A percentile compares a stretch with the other conserved stretches of the same genome.
phyloP scores from a whole-genome alignment of 2,888 invertebrate species.

The Cerastis rubricosa region DNA sequence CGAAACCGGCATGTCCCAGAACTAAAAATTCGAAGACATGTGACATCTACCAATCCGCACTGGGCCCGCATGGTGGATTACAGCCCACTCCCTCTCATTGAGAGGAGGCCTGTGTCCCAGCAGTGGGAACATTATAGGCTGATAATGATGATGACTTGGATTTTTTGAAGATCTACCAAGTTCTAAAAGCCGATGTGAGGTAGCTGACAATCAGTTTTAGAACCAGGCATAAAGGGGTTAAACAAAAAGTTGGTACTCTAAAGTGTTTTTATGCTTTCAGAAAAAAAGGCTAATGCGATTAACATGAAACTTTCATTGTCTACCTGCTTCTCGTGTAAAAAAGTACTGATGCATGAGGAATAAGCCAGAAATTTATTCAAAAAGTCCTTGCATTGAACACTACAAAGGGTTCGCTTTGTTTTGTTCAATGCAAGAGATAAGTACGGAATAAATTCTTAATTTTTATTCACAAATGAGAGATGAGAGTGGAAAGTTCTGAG shows the following conservation, averaged over 20 bases:
- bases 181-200: conserved; percentile 15
- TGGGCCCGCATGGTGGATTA: no score
- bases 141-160: no score
- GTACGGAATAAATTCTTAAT: not conserved
- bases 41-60: no score
- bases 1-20: no score
- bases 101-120: no score
- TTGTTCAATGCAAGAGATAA: not conserved
- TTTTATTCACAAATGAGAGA: not conserved
- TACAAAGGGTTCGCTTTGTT: not conserved
- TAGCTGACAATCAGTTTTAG: conserved; percentile 11
- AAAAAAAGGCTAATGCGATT: conserved; percentile 25
- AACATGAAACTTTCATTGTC: conserved; percentile 37
- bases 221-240: conserved; percentile 13
- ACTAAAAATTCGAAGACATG: no score
- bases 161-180: not conserved
- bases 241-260: conserved; percentile 17
- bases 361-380: not conserved
- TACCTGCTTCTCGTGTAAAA: not conserved
- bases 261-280: conserved; percentile 15
- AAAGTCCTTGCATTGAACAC: not conserved
- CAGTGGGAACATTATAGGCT: no score
- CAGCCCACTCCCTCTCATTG: no score
- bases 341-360: not conserved
- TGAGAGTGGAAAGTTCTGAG: not conserved